Evolutionary conservation across 2,888 invertebrate species (phyloP).

Genomic region (Anagyrus pseudococci): DNA sequence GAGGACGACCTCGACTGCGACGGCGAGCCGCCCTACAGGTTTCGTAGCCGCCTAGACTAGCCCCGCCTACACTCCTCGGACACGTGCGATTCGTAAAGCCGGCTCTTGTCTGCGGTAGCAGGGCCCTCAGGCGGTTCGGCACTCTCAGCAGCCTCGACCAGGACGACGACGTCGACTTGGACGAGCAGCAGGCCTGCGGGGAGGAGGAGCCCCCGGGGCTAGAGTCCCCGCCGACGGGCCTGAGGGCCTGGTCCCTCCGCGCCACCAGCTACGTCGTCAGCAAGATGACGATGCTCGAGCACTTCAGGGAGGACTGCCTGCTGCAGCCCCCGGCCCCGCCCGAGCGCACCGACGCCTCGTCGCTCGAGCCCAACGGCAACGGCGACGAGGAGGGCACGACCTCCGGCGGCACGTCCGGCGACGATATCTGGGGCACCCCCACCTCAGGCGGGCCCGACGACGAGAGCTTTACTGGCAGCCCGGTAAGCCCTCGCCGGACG

Average conservation of each 20-base stretch:
- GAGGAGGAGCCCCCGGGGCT: constrained; percentile 43
- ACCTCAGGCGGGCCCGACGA: constrained; percentile 85
- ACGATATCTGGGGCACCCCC: constrained; percentile 89
- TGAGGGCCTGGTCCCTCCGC: constrained; percentile 79
- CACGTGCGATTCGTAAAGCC: no score
- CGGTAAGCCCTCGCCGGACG: constrained; percentile 50
- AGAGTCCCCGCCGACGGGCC: constrained; percentile 63
- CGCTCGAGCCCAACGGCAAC: constrained; percentile 51
- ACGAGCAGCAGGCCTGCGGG: background rate
- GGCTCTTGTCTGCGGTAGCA: no score
- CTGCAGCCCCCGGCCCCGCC: constrained; percentile 57
- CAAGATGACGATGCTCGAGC: constrained; percentile 77
- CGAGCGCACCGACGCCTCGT: constrained; percentile 56
- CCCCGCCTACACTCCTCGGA: no score
- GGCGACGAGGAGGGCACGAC: constrained; percentile 80
- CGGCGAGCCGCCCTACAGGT: constrained; percentile 62
- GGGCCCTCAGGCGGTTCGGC: constrained; percentile 60
- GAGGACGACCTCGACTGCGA: constrained; percentile 60
- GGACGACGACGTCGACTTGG: constrained; percentile 57
- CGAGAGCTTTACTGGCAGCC: constrained; percentile 65
- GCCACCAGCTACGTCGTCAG: constrained; percentile 84
- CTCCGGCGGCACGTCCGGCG: constrained; percentile 83
- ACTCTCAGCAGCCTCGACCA: constrained; percentile 62
- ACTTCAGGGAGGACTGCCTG: constrained; percentile 66
- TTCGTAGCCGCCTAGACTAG: background rate